Percentiles rank a stretch among this genome's conserved stretches.
Evolutionary conservation across 1,140 invertebrate genomes (phyloP).

Genomic region (Mamestra configurata): DNA sequence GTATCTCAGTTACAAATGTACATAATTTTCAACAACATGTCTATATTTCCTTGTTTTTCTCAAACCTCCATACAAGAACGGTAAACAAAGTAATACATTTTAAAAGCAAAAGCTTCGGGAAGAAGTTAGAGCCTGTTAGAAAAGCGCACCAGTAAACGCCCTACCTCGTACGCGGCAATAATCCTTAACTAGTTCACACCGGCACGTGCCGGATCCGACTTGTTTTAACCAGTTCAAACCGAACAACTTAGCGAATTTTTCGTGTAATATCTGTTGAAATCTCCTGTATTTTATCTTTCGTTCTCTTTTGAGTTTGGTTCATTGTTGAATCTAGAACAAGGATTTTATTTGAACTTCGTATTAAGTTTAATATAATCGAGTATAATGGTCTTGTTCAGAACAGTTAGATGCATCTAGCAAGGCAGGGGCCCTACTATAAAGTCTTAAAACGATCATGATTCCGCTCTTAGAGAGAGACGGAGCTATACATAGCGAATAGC

Average conservation of each 20-base stretch:
- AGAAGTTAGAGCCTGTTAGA: constrained; percentile 21
- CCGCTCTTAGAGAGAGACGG: no score
- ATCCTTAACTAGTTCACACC: constrained; percentile 43
- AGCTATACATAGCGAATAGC: no score
- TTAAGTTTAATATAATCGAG: no score
- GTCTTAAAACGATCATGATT: no score
- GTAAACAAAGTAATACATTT: constrained; percentile 27
- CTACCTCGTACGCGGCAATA: constrained; percentile 28
- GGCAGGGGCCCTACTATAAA: no score
- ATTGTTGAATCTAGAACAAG: background rate
- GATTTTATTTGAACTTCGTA: background rate
- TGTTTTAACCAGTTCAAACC: constrained; percentile 20
- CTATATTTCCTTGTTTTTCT: background rate
- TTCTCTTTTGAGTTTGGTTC: background rate
- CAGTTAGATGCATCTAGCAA: no score
- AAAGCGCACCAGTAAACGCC: constrained; percentile 20
- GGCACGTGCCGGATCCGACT: constrained; percentile 31
- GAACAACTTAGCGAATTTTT: constrained; percentile 13
- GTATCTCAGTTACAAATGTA: no score
- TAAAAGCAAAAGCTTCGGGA: background rate
- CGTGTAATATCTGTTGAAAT: constrained; percentile 10
- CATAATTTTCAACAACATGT: background rate
- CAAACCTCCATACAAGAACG: background rate
- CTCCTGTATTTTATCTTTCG: background rate
- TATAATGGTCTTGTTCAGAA: no score